Conservation (phyloP, 1,140 invertebrate species). For the Macrosteles quadrilineatus region DNA sequence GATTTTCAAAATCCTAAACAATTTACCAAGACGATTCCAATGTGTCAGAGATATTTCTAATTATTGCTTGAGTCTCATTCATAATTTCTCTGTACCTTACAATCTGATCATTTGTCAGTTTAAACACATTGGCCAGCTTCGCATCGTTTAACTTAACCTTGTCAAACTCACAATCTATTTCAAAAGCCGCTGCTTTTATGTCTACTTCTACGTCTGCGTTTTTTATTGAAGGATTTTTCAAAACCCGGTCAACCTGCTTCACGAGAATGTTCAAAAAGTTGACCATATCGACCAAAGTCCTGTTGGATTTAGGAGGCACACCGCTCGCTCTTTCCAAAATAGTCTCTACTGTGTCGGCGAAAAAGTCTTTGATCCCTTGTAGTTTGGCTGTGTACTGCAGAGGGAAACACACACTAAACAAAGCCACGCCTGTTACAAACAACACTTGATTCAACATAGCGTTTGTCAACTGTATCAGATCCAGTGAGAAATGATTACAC, state of each 20-base stretch:
- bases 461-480: too few species aligned
- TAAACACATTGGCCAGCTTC: neutral
- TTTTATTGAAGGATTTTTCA: neutral
- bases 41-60: neutral
- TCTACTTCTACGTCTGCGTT: neutral
- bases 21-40: neutral
- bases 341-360: neutral
- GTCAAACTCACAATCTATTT: neutral
- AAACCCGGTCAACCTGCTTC: neutral
- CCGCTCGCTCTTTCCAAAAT: neutral
- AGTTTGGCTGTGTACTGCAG: neutral
- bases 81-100: neutral
- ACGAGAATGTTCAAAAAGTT: neutral
- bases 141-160: neutral
- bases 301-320: constrained; percentile 2
- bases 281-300: neutral
- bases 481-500: too few species aligned
- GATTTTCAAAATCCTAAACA: too few species aligned
- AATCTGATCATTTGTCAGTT: neutral
- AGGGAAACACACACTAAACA: neutral
- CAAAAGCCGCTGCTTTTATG: neutral
- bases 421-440: neutral
- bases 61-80: neutral
- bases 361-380: constrained; percentile 4
- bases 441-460: neutral